Evolutionary conservation across 2,888 invertebrate genomes (phyloP).

Genomic region (Himalopsyche anomala): DNA sequence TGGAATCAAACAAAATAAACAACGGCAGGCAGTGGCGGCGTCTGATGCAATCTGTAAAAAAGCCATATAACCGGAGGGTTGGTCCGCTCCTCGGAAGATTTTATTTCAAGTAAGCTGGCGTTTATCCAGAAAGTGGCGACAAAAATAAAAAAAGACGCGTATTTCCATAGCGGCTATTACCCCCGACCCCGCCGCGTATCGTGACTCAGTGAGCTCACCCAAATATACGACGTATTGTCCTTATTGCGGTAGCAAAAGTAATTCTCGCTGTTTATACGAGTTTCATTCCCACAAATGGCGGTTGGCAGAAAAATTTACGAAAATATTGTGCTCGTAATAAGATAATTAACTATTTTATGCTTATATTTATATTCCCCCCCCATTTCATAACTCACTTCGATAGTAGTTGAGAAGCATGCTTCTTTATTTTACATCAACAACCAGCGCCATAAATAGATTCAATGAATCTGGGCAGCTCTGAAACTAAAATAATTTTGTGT

Average conservation of each 20-base stretch:
- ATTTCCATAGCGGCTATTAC: not conserved
- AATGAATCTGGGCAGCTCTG: no score
- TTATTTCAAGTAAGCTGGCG: slow-evolving; percentile 20
- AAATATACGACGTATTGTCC: slow-evolving; percentile 14
- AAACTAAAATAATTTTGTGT: no score
- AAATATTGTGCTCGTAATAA: not conserved
- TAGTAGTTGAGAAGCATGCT: no score
- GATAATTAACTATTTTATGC: no score
- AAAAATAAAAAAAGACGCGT: not conserved
- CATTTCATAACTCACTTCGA: no score
- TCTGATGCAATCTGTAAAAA: slow-evolving; percentile 23
- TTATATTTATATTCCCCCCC: no score
- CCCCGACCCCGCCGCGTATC: not conserved
- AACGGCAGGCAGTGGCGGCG: not conserved
- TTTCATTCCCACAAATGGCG: not conserved
- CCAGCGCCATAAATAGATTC: no score
- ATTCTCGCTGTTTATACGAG: not conserved
- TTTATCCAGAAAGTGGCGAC: slow-evolving; percentile 28
- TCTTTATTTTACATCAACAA: no score
- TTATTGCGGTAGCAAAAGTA: not conserved
- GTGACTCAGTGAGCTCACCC: slow-evolving; percentile 19
- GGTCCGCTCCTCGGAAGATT: not conserved
- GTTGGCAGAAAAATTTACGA: not conserved
- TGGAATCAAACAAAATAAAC: not conserved
- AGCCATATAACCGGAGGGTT: not conserved